Evolutionary conservation across 2,888 invertebrate species (phyloP), one percentile per base, ranked within the genome.

Genomic region (Pasiphila rectangulata): DNA sequence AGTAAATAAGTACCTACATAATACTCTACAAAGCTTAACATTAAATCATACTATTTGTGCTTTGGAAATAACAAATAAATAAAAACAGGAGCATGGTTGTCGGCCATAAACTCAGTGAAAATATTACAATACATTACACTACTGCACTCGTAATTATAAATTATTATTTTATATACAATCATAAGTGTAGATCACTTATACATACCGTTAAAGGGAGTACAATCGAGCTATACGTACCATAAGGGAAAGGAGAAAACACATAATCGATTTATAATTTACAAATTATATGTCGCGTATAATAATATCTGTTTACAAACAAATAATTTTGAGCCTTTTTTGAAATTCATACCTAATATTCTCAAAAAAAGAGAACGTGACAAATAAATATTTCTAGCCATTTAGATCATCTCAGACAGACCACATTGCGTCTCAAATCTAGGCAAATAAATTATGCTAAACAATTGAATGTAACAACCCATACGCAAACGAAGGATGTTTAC

Each of bases 1-100:
- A 72, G 63, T 79, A 73, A 76, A 75, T 69, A 72, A 73, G 30
- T 70, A 72, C 63, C 70, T 59, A 67, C 17, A 64, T 55, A 65
- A 64, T 55, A 65, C 65, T 67, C 67, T 70, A 73, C 65, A 48
- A 48, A 66, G 64, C 66, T 68, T 70, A 72, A 66, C 58, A 58
- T 66, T 60, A 61, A 57, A 62, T 27, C 41, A 45, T 45, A 36
- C 55, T 61, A 67, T 64, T 64, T 71, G 67, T 73, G 71, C 72
- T 72, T 69, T 69, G 64, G 62, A 72, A 66, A 65, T 57, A 72
- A 71, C 59, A 54, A n/a, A 45, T 36, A 56, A 46, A 58, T 62
- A 67, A 68, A 67, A 65, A 56, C 43, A 65, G 64, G 61, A 56
- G 29, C 43, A 48, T 32, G 5, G 16, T 32, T 46, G 13, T 39